phyloP scores from a whole-genome alignment of 2,888 invertebrate species.

The Drepanosiphum platanoidis region DNA sequence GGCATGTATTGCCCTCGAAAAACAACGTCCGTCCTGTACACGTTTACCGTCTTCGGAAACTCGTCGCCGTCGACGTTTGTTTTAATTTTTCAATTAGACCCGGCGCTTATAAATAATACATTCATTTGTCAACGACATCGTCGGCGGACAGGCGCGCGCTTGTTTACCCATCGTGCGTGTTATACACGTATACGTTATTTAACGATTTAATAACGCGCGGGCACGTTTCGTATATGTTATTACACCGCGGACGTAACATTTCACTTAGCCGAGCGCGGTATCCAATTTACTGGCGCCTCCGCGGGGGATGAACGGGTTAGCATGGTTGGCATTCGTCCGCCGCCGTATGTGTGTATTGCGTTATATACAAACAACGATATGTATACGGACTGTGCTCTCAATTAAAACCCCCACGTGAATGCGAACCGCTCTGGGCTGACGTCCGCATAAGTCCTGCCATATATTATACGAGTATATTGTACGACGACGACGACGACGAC shows the following conservation, averaged over 20 bases:
- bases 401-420: conserved; percentile 27
- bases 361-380: not conserved
- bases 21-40: no score
- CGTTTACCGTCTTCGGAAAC: no score
- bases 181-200: no score
- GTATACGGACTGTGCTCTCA: no score
- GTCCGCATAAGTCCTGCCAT: not conserved
- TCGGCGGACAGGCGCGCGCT: not conserved
- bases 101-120: not conserved
- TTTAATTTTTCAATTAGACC: conserved; percentile 35
- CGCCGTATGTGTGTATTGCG: no score
- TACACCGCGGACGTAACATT: conserved; percentile 24
- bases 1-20: no score
- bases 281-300: conserved; percentile 36
- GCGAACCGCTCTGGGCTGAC: conserved; percentile 40
- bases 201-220: no score
- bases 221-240: no score
- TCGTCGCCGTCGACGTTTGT: not conserved
- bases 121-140: conserved; percentile 48
- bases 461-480: not conserved
- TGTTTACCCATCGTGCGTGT: no score
- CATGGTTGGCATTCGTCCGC: not conserved
- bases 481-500: not conserved
- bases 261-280: conserved; percentile 29
- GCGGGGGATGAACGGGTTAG: not conserved